A percentile compares a stretch with the other conserved stretches of the same genome.
phyloP scores from a whole-genome alignment of 2,113 vertebrate species.

The Bucco capensis region DNA sequence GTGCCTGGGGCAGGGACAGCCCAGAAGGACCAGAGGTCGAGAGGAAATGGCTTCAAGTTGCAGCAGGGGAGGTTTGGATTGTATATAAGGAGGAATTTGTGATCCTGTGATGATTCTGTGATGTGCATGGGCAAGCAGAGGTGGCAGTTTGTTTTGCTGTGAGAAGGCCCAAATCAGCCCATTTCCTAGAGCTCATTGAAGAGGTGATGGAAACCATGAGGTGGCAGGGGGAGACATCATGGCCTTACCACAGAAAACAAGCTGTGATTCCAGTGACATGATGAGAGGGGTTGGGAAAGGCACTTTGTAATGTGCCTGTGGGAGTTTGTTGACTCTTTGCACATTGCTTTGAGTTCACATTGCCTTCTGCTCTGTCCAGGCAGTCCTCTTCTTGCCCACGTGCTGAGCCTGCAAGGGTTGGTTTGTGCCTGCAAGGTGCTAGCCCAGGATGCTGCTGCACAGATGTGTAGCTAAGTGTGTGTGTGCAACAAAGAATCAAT shows the following conservation, averaged over 20 bases:
- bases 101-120: too few relatives aligned
- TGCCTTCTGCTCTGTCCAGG: accelerated
- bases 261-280: not conserved
- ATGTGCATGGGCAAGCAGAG: not conserved
- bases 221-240: not conserved
- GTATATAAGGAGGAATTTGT: too few relatives aligned
- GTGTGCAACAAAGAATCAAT: too few relatives aligned
- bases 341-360: accelerated
- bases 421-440: not conserved
- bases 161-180: not conserved
- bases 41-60: too few relatives aligned
- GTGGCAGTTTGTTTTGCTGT: not conserved
- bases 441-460: not conserved
- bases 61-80: too few relatives aligned
- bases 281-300: not conserved
- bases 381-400: accelerated
- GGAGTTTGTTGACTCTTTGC: not conserved
- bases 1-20: not conserved
- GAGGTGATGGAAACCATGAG: not conserved
- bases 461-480: not conserved
- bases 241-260: not conserved
- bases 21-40: too few relatives aligned
- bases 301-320: not conserved
- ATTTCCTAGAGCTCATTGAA: not conserved
- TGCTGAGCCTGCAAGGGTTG: not conserved